Conservation (phyloP, 2,797 vertebrate genomes). For the Valencia hispanica region DNA sequence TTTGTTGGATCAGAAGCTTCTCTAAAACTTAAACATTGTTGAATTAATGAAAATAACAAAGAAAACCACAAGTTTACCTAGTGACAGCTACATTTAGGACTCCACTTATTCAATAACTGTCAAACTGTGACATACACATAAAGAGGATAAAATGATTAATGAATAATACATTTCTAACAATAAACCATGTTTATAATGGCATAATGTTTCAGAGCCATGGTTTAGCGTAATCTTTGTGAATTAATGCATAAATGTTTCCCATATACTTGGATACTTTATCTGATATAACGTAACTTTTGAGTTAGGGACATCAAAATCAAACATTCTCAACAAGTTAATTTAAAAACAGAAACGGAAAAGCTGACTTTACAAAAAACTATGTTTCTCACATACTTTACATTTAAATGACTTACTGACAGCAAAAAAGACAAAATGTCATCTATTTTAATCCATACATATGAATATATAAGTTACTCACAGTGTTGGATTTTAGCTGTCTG, state of each 20-base stretch:
- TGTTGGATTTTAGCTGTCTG: background rate
- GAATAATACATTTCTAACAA: background rate
- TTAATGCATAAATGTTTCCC: background rate
- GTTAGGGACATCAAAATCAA: background rate
- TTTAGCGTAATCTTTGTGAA: background rate
- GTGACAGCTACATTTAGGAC: background rate
- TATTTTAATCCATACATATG: background rate
- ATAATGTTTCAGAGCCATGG: background rate
- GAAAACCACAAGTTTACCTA: background rate
- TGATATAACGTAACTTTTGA: background rate
- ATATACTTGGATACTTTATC: background rate
- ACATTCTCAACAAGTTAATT: background rate
- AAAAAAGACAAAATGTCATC: background rate
- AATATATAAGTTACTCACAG: constrained; percentile 22
- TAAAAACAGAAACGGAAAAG: background rate
- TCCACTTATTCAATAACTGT: background rate
- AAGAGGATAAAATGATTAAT: background rate
- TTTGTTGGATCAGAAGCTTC: too few relatives aligned
- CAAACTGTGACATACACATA: background rate
- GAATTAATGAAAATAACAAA: background rate
- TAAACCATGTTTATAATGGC: background rate
- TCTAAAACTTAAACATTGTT: too few relatives aligned
- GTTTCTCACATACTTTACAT: background rate
- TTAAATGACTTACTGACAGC: background rate
- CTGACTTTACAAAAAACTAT: background rate